Evolutionary conservation across 1,140 invertebrate genomes (phyloP), one percentile per base, ranked within the genome.

Genomic region (Adelges cooleyi): DNA sequence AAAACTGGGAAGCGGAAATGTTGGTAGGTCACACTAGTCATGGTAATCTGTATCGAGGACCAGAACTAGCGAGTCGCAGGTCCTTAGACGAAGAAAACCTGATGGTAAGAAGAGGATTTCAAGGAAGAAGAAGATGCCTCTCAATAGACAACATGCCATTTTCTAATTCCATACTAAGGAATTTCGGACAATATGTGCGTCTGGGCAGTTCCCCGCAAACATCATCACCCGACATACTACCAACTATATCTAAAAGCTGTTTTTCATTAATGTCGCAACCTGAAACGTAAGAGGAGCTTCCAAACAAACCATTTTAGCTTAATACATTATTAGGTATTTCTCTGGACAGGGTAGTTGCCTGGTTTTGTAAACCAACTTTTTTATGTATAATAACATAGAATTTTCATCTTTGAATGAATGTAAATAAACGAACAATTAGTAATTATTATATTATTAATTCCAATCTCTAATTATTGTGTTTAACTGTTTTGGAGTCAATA

Each of bases 231-330:
- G 56, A 62, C 5, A 62, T 62, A 46, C 56, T 62, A 18, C 56
- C 56, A 27, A 62, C 56, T 33, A 62, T 62, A 62, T 62, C 56
- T 1, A 62, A 62, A 13, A 62, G 56, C 46, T 62, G 56, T 62
- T 48, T 48, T 62, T 48, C 56, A 6, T 48, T 62, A 3, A 15
- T 62, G 18, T 62, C 56, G 13, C 56, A 62, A 3, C 40, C 56
- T 1, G 40, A 62, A 48, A 62, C 29, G 18, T 62, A 48, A 2
- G 29, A 18, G 2, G 20, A 27, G 44, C 2, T 22, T 20, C n/a
- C 22, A 10, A 59, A 40, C 25, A 33, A 33, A 33, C 29, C 29
- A 11, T 40, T 42, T 6, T 22, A 38, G 20, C 6, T 15, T 40
- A 17, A 2, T 25, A 25, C 18, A 3, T 17, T 10, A 54, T 40